Conservation (phyloP, 2,113 vertebrate genomes). For the Malurus cyaneus region DNA sequence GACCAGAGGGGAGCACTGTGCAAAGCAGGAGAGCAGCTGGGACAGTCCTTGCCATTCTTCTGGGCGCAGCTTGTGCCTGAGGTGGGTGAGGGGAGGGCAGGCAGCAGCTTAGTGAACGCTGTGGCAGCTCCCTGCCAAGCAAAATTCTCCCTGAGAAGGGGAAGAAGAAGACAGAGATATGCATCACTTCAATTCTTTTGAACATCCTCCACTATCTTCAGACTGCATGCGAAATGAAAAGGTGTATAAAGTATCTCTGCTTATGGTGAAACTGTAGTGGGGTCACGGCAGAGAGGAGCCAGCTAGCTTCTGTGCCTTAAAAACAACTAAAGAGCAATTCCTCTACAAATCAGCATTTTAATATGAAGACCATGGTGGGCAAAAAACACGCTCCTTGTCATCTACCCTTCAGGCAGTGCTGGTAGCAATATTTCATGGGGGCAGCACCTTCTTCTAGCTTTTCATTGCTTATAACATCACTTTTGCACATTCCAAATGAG, state of each 20-base stretch:
- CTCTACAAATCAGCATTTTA: background rate
- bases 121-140: background rate
- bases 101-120: rapidly evolving
- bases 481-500: background rate
- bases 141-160: background rate
- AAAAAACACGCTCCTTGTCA: background rate
- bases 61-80: background rate
- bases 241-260: background rate
- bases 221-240: background rate
- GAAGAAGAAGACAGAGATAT: background rate
- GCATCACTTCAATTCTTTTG: rapidly evolving
- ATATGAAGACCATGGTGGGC: background rate
- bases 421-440: background rate
- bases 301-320: background rate
- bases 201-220: background rate
- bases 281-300: background rate
- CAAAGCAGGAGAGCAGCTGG: background rate
- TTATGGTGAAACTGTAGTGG: background rate
- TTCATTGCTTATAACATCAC: background rate
- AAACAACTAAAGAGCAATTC: background rate
- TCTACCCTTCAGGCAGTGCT: background rate
- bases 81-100: background rate
- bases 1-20: background rate
- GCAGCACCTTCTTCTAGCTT: background rate
- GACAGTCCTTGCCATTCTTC: background rate